Conservation (phyloP, 1,140 invertebrate genomes). For the Bombus waltoni region DNA sequence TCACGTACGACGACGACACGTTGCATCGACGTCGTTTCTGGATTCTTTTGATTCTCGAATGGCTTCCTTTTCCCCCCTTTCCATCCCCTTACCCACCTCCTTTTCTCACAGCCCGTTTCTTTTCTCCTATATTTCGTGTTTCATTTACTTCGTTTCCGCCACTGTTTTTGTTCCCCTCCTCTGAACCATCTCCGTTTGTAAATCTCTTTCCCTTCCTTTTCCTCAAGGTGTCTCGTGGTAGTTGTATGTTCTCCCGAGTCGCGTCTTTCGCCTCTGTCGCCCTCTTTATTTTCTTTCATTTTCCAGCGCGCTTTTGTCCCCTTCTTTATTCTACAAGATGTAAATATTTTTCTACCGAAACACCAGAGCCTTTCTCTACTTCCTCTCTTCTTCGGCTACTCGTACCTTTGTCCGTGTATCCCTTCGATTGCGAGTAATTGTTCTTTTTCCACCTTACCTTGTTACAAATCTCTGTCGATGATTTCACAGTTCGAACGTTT, state of each 20-base stretch:
- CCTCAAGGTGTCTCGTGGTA: too few relatives aligned
- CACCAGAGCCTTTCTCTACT: neutral
- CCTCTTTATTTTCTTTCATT: neutral
- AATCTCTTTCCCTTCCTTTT: slow-evolving; percentile 2
- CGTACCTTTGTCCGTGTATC: too few relatives aligned
- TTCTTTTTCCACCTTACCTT: too few relatives aligned
- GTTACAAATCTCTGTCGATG: too few relatives aligned
- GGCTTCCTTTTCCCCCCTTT: too few relatives aligned
- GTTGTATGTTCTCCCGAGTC: neutral
- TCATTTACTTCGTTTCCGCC: neutral
- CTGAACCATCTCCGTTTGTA: neutral
- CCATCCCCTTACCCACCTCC: neutral
- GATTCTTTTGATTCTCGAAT: slow-evolving; percentile 19
- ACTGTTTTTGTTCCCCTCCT: neutral
- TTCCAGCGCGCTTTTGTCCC: neutral
- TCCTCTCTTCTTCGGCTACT: too few relatives aligned
- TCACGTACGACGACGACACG: slow-evolving; percentile 40
- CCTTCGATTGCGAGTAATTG: too few relatives aligned
- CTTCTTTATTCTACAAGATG: neutral
- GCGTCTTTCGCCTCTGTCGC: neutral
- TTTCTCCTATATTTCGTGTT: neutral
- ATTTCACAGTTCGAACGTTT: too few relatives aligned
- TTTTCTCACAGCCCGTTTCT: neutral
- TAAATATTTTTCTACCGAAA: slow-evolving; percentile 12
- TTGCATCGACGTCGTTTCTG: slow-evolving; percentile 14